phyloP scores from a whole-genome alignment of 2,888 invertebrate genomes.

The Apamea epomidion region DNA sequence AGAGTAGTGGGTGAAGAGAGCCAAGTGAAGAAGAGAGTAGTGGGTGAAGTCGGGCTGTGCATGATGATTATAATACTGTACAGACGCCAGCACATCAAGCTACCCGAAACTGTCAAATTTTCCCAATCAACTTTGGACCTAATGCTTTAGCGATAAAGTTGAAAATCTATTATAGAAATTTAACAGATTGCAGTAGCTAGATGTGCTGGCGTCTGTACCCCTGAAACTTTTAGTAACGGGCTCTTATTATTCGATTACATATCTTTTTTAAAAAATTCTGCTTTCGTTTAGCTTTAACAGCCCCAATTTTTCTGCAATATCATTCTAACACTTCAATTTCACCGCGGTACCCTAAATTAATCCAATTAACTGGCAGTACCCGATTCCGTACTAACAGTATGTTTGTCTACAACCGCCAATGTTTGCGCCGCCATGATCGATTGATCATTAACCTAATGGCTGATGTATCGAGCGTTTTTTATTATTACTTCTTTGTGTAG shows the following conservation, averaged over 20 bases:
- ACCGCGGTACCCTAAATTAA: slow-evolving; percentile 65
- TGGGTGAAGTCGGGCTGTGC: too few species aligned
- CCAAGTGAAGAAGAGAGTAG: too few species aligned
- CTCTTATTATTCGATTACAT: background rate
- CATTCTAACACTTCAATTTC: slow-evolving; percentile 5
- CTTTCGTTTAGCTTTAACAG: too few species aligned
- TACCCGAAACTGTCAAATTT: too few species aligned
- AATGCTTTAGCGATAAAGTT: too few species aligned
- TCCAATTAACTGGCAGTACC: slow-evolving; percentile 73
- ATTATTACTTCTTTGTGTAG: slow-evolving; percentile 41
- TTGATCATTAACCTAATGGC: slow-evolving; percentile 81
- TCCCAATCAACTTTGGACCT: too few species aligned
- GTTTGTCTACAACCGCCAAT: slow-evolving; percentile 66
- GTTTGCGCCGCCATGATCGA: slow-evolving; percentile 80
- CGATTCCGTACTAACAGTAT: slow-evolving; percentile 66
- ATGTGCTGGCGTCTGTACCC: too few species aligned
- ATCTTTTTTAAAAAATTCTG: background rate
- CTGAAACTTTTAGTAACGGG: background rate
- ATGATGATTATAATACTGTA: background rate
- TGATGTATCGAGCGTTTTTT: slow-evolving; percentile 64
- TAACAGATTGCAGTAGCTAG: too few species aligned
- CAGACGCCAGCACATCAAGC: too few species aligned
- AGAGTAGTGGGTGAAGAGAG: too few species aligned
- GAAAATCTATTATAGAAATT: too few species aligned
- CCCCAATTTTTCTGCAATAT: background rate